phyloP scores from a whole-genome alignment of 1,140 invertebrate species.

The Gryllus bimaculatus region DNA sequence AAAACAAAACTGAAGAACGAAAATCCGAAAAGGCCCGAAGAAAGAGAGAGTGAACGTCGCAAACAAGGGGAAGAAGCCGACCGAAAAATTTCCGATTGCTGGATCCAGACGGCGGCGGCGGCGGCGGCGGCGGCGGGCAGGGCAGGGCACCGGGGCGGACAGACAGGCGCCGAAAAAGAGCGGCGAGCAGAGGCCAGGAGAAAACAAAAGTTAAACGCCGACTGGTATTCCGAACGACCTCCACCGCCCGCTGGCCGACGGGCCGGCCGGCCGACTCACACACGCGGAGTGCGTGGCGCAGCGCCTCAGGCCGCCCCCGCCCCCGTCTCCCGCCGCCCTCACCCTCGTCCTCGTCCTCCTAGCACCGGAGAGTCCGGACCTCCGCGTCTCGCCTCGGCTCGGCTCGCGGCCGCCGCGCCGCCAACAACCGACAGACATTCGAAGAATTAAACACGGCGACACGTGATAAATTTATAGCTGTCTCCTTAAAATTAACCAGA shows the following conservation, averaged over 20 bases:
- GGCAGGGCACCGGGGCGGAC: no score
- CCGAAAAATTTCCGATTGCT: no score
- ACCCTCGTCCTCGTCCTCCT: background rate
- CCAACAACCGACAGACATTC: background rate
- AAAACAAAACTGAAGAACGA: no score
- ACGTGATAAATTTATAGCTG: slow-evolving; percentile 5
- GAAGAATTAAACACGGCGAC: background rate
- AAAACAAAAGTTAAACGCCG: background rate
- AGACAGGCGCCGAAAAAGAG: background rate
- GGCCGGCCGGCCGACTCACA: no score
- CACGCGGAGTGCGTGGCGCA: no score
- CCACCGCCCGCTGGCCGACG: background rate
- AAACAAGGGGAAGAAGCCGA: no score
- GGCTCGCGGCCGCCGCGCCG: no score
- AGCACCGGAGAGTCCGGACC: no score
- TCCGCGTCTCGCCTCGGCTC: background rate
- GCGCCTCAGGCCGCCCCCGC: background rate
- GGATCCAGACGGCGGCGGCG: no score
- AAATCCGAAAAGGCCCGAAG: no score
- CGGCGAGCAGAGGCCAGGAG: background rate
- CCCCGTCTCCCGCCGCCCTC: background rate
- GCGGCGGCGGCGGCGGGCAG: no score
- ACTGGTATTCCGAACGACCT: background rate
- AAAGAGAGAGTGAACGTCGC: no score
- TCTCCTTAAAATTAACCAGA: background rate